Conservation (phyloP, 2,113 vertebrate species). For the Menidia beryllina region DNA sequence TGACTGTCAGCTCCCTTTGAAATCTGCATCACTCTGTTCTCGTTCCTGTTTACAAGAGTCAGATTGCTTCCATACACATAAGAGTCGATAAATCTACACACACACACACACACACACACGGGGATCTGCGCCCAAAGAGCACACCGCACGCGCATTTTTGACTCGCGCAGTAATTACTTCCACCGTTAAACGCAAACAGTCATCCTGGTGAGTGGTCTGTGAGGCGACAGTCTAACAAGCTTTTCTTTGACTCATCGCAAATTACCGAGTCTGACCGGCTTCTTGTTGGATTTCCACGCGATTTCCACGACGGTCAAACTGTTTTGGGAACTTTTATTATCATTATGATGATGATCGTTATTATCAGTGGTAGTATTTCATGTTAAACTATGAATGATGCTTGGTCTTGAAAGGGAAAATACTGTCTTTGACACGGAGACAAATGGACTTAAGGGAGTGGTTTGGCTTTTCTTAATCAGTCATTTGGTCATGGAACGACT, state of each 20-base stretch:
- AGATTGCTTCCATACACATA: constrained; percentile 77
- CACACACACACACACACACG: constrained; percentile 9
- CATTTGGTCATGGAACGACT: constrained; percentile 41
- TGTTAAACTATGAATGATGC: too few species aligned
- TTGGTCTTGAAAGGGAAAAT: too few species aligned
- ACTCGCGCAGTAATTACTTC: constrained; percentile 46
- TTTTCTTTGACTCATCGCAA: constrained; percentile 54
- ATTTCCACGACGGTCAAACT: constrained; percentile 19
- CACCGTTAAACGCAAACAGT: constrained; percentile 63
- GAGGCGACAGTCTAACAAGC: constrained; percentile 48
- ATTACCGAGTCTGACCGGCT: constrained; percentile 18
- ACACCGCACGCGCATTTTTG: background rate
- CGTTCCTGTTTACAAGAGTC: constrained; percentile 72
- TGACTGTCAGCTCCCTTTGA: constrained; percentile 45
- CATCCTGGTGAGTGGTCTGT: constrained; percentile 51
- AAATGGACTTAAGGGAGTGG: constrained; percentile 12
- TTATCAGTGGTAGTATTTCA: too few species aligned
- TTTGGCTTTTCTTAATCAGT: constrained; percentile 31
- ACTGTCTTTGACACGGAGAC: background rate
- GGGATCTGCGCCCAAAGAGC: background rate
- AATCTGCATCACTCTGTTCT: constrained; percentile 53
- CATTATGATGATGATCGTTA: too few species aligned
- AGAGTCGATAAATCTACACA: constrained; percentile 37
- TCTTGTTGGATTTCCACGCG: constrained; percentile 25
- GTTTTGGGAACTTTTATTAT: too few species aligned